Evolutionary conservation across 1,140 invertebrate genomes (phyloP).

Genomic region (Stegodyphus dumicola): DNA sequence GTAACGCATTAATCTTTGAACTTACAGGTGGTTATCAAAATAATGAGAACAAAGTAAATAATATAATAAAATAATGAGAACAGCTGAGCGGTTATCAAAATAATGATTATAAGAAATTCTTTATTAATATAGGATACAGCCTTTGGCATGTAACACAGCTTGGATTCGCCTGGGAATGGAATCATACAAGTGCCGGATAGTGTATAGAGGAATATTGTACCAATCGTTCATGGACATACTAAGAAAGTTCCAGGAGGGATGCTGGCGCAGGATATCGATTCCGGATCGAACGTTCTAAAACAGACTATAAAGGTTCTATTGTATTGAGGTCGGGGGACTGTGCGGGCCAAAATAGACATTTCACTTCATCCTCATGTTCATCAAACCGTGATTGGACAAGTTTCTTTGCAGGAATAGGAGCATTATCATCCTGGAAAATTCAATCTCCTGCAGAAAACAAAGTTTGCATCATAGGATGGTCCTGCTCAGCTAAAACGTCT

Average conservation of each 20-base stretch:
- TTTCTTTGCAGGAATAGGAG: not conserved
- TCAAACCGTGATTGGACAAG: slow-evolving; percentile 1
- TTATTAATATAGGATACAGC: not conserved
- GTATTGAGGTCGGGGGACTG: not conserved
- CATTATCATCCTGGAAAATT: slow-evolving; percentile 30
- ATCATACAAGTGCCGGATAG: slow-evolving; percentile 1
- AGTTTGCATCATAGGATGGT: slow-evolving; percentile 23
- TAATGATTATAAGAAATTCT: not conserved
- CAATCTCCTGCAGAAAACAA: not conserved
- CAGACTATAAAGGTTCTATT: not conserved
- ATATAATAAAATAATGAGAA: too few relatives aligned
- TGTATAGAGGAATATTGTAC: not conserved
- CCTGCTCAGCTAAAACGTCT: not conserved
- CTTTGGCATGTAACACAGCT: not conserved
- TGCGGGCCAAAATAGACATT: slow-evolving; percentile 8
- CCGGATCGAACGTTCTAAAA: not conserved
- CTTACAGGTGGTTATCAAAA: not conserved
- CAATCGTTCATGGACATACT: not conserved
- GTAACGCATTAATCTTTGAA: not conserved
- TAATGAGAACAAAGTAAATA: too few relatives aligned
- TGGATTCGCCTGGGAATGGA: not conserved
- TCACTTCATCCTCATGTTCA: slow-evolving; percentile 18
- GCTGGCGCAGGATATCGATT: not conserved
- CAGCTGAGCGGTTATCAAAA: not conserved
- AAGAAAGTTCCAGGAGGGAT: not conserved